A percentile compares a stretch with the other conserved stretches of the same genome.
These are phyloP conservation scores for Tyto alba DNA, from an alignment of 2,113 vertebrate species.

Conservation along the genomic window DNA sequence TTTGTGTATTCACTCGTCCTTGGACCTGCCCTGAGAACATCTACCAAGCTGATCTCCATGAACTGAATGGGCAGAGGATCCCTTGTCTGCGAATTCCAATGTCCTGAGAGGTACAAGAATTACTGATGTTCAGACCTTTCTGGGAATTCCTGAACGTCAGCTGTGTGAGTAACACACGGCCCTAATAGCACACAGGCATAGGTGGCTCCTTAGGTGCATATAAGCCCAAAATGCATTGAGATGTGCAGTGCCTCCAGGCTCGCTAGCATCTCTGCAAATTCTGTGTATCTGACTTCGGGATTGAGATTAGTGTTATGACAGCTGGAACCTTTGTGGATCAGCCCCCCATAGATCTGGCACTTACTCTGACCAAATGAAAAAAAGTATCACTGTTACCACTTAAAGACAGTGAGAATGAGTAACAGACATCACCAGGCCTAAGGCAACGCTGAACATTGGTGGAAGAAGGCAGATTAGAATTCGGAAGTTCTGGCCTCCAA, in stretches of 20 bases:
- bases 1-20: neutral
- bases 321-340: neutral
- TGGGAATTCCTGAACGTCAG: neutral
- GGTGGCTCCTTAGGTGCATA: neutral
- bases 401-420: neutral
- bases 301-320: neutral
- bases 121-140: neutral
- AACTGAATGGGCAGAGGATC: neutral
- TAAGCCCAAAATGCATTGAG: neutral
- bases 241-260: neutral
- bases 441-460: rapidly evolving
- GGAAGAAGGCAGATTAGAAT: neutral
- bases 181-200: neutral
- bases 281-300: neutral
- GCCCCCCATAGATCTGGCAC: neutral
- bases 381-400: neutral
- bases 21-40: neutral
- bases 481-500: neutral
- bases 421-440: rapidly evolving
- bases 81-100: neutral
- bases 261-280: neutral
- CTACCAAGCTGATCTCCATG: neutral
- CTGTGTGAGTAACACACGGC: neutral
- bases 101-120: neutral
- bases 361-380: neutral